phyloP scores from a whole-genome alignment of 2,797 vertebrate species.

The Pipistrellus pipistrellus region DNA sequence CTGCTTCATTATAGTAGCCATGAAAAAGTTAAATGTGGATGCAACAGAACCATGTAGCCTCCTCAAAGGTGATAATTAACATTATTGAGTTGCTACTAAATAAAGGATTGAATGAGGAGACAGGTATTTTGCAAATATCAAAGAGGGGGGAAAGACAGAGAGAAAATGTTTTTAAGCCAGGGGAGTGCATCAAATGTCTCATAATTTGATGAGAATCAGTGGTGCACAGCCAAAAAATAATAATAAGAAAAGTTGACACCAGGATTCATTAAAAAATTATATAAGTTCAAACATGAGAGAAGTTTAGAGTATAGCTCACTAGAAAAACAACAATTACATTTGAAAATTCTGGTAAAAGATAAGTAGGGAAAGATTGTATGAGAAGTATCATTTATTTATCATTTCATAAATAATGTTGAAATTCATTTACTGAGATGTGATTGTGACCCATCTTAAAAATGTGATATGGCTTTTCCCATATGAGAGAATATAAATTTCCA shows the following conservation, averaged over 20 bases:
- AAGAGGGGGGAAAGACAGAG: neutral
- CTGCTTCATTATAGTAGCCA: neutral
- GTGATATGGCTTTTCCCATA: neutral
- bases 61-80: slow-evolving; percentile 18
- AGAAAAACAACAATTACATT: neutral
- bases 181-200: neutral
- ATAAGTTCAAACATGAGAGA: neutral
- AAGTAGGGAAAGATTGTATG: neutral
- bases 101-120: slow-evolving; percentile 1
- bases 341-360: neutral
- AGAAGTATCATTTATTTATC: slow-evolving; percentile 33
- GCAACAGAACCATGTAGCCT: neutral
- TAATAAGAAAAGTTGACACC: neutral
- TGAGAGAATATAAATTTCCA: slow-evolving; percentile 27
- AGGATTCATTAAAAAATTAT: neutral
- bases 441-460: neutral
- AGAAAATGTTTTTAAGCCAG: neutral
- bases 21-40: neutral
- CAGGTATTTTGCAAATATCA: neutral
- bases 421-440: neutral
- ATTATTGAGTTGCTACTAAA: neutral
- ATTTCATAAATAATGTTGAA: neutral
- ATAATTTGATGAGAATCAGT: neutral
- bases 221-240: neutral
- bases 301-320: neutral